Conservation (phyloP, 1,140 invertebrate genomes). For the Eciton burchellii region DNA sequence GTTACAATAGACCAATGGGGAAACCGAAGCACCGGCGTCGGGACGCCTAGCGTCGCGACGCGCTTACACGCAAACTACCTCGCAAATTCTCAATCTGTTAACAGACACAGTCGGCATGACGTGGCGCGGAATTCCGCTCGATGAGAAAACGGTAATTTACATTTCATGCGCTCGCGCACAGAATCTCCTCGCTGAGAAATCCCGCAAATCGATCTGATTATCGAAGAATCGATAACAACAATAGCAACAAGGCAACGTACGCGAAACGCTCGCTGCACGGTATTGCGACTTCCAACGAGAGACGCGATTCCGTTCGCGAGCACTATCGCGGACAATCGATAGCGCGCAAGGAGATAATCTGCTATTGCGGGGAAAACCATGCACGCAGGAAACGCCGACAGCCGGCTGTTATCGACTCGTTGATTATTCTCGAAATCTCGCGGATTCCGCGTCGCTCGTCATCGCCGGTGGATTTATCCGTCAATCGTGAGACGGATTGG, state of each 20-base stretch:
- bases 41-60: slow-evolving; percentile 51
- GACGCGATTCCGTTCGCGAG: not conserved
- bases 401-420: not conserved
- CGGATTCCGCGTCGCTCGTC: slow-evolving; percentile 32
- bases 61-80: slow-evolving; percentile 77
- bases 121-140: slow-evolving; percentile 52
- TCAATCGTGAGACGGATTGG: not conserved
- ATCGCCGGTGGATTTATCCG: slow-evolving; percentile 6
- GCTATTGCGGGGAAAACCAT: not conserved
- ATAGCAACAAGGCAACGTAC: not conserved
- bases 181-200: not conserved
- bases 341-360: not conserved
- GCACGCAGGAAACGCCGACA: not conserved
- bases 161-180: not conserved
- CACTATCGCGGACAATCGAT: slow-evolving; percentile 5
- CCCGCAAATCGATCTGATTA: not conserved
- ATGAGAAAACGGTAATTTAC: slow-evolving; percentile 5
- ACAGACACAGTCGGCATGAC: slow-evolving; percentile 30
- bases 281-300: not conserved
- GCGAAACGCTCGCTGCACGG: not conserved
- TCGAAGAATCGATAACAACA: not conserved
- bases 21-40: slow-evolving; percentile 62
- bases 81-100: slow-evolving; percentile 74
- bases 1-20: slow-evolving; percentile 82
- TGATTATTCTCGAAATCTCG: slow-evolving; percentile 6